Conservation (phyloP, 2,888 invertebrate species). For the Criorhina ranunculi region DNA sequence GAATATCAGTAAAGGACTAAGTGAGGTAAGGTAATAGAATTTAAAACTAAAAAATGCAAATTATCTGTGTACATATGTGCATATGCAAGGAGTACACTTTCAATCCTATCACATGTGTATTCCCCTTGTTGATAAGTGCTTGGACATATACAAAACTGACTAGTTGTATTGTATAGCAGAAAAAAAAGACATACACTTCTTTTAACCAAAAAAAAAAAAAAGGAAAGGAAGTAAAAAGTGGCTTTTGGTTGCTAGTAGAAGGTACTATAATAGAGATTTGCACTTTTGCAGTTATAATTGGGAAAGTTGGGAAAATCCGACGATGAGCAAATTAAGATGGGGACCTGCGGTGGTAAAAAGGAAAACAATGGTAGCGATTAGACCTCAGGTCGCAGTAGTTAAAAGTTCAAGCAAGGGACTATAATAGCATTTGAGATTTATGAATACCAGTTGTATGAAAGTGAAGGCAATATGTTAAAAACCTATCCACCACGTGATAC, state of each 20-base stretch:
- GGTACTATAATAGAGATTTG: conserved; percentile 8
- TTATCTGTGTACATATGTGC: no score
- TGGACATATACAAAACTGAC: background rate
- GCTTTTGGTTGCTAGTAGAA: conserved; percentile 9
- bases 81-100: no score
- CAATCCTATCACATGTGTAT: no score
- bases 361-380: conserved; percentile 5
- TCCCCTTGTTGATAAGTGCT: no score
- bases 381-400: background rate
- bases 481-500: no score
- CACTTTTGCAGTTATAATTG: conserved; percentile 28
- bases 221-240: background rate
- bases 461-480: no score
- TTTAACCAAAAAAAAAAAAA: no score
- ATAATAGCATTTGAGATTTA: background rate
- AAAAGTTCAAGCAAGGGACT: conserved; percentile 1
- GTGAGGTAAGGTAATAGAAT: background rate
- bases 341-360: background rate
- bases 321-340: background rate
- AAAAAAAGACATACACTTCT: background rate
- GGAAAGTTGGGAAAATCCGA: conserved; percentile 24
- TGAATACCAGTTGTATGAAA: background rate
- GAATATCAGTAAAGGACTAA: background rate
- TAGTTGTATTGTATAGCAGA: background rate
- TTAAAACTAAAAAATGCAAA: no score